Base-by-base conservation (phyloP, 2,888 invertebrate species). In the Strigamia transsilvanica region DNA sequence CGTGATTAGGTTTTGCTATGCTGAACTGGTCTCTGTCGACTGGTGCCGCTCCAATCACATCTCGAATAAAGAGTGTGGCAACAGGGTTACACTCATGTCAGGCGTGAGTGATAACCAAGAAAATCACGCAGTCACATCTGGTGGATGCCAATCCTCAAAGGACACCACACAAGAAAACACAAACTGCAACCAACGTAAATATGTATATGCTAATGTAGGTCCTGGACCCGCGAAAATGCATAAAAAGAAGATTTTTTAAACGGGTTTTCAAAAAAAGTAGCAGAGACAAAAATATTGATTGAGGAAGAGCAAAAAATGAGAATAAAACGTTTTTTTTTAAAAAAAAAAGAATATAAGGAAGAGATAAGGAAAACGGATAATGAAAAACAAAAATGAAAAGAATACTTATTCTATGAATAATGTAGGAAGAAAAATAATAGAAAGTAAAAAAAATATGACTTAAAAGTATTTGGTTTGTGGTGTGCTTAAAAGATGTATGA, bases 81-180 rank as follows among this genome's bases (percentile, higher is more conserved):
- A 73, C 73, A 73, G 73, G 73, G 73, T 73, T 73, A 27, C 73
- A 73, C 73, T 73, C 73, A 73, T 73, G 73, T 73, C 73, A 73
- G 73, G 73, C 73, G 73, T 73, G 73, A 73, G 73, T 73, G 73
- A 73, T 73, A 73, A 73, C 73, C 73, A 73, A 73, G 73, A 73
- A 73, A 73, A 73, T 73, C 73, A 73, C 73, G 73, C 73, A 73
- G 73, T 73, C 73, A 73, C 73, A 73, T 73, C 73, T 73, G 73
- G 73, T 27, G 73, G 27, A 73, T 73, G 73, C 23, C 73, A 73
- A 73, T 73, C 73, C 73, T 32, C 73, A 73, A 23, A 27, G 73
- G 73, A 73, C 73, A 73, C 66, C 66, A 73, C 32, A 32, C 27
- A 12, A 27, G 27, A 32, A 73, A n/a, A 32, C 73, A 27, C 73